Evolutionary conservation across 2,113 vertebrate genomes (phyloP), one percentile per base, ranked within the genome.

Genomic region (Macrotis lagotis): DNA sequence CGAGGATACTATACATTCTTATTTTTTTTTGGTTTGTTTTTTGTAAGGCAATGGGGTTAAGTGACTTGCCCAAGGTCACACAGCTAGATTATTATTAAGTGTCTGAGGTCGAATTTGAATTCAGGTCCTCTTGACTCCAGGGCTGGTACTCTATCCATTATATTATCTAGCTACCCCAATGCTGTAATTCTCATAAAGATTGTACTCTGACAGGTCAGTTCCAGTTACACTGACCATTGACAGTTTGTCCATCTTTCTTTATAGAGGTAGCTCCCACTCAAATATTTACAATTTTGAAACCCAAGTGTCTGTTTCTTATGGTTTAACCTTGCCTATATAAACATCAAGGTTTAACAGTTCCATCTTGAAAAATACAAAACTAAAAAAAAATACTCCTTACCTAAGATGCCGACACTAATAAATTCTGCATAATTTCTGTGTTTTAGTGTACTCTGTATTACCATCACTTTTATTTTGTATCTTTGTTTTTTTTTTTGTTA

Each of bases 271-370:
- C 37, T 66, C 11, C 59, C 28, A 66, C 37, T 66, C 59, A 90
- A 93, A 53, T 90, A 44, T 44, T 66, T 12, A 44, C 48, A 25
- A 2, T 90, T 95, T 16, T 95, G 50, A 90, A 94, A n/a, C 89
- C 53, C 50, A 95, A 89, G 47, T 48, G 31, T 53, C 10, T 92
- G 50, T 88, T 94, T 95, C 53, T 96, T 53, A 52, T 50, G 37
- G n/a, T n/a, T n/a, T n/a, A n/a, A n/a, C n/a, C n/a, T n/a, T n/a
- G n/a, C n/a, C n/a, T n/a, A n/a, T n/a, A n/a, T n/a, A n/a, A n/a
- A n/a, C n/a, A n/a, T n/a, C n/a, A 49, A 50, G 88, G 1, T 91
- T 8, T 93, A 37, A 89, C 31, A 90, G 47, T 16, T 51, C 22
- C 48, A 88, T 59, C 5, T 94, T 95, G 26, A n/a, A 49, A 14